Conservation (phyloP, 1,140 invertebrate species). For the Goniozus legneri region DNA sequence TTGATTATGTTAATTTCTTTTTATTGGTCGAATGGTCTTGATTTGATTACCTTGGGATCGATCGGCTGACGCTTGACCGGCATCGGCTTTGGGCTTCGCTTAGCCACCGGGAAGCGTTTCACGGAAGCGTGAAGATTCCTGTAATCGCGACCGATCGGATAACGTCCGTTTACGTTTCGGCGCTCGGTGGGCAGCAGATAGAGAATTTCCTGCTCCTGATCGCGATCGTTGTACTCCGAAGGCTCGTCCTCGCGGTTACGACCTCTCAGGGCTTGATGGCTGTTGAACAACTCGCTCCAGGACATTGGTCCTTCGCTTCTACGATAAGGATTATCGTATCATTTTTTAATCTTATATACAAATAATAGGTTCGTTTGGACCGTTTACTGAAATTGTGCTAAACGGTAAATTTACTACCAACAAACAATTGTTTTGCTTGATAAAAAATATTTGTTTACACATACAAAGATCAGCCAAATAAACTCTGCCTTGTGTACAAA, state of each 20-base stretch:
- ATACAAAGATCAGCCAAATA: too few species aligned
- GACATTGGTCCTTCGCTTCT: slow-evolving; percentile 24
- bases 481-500: too few species aligned
- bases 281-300: slow-evolving; percentile 19
- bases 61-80: slow-evolving; percentile 30
- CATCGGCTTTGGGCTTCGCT: slow-evolving; percentile 39
- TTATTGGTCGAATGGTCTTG: too few species aligned
- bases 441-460: too few species aligned
- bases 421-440: too few species aligned
- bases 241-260: slow-evolving; percentile 16
- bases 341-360: too few species aligned
- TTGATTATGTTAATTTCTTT: too few species aligned
- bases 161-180: slow-evolving; percentile 40
- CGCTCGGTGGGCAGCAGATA: slow-evolving; percentile 28
- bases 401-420: too few species aligned
- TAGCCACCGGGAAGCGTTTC: slow-evolving; percentile 40
- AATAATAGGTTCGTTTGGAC: too few species aligned
- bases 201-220: slow-evolving; percentile 25
- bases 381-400: too few species aligned
- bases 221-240: slow-evolving; percentile 21
- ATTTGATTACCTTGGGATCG: slow-evolving; percentile 43
- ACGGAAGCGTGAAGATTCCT: slow-evolving; percentile 27
- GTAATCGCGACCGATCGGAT: slow-evolving; percentile 33
- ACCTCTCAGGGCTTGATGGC: slow-evolving; percentile 1
- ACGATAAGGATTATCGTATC: background rate